phyloP scores from a whole-genome alignment of 2,113 vertebrate genomes.

The Grus americana region DNA sequence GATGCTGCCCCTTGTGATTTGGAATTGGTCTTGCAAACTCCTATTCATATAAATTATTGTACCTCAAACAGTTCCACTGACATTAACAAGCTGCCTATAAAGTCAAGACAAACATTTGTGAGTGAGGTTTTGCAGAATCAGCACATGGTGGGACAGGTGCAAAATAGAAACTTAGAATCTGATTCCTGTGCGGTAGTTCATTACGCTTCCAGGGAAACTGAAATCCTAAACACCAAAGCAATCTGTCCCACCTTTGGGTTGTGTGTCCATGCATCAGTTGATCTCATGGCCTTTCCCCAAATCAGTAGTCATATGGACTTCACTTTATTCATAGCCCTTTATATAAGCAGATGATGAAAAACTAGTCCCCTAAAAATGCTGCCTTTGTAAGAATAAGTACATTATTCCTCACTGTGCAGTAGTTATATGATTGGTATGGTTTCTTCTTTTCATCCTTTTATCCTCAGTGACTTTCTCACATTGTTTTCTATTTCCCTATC shows the following conservation, averaged over 20 bases:
- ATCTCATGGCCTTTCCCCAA: not conserved
- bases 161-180: not conserved
- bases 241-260: not conserved
- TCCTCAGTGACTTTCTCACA: not conserved
- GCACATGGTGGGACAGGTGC: not conserved
- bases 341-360: not conserved
- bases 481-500: not conserved
- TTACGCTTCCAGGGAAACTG: not conserved
- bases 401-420: not conserved
- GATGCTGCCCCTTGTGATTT: not conserved
- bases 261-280: not conserved
- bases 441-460: not conserved
- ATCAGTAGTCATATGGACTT: not conserved
- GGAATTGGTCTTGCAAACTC: not conserved
- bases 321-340: not conserved
- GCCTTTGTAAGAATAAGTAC: not conserved
- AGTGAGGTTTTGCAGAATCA: constrained; percentile 2
- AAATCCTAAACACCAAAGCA: not conserved
- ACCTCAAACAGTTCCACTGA: not conserved
- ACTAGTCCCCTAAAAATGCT: not conserved
- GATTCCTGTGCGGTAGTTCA: not conserved
- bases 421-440: not conserved
- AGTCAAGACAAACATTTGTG: not conserved
- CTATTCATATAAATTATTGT: not conserved
- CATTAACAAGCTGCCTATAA: not conserved